Evolutionary conservation across 1,140 invertebrate species (phyloP), one percentile per base, ranked within the genome.

Genomic region (Pristionchus pacificus): DNA sequence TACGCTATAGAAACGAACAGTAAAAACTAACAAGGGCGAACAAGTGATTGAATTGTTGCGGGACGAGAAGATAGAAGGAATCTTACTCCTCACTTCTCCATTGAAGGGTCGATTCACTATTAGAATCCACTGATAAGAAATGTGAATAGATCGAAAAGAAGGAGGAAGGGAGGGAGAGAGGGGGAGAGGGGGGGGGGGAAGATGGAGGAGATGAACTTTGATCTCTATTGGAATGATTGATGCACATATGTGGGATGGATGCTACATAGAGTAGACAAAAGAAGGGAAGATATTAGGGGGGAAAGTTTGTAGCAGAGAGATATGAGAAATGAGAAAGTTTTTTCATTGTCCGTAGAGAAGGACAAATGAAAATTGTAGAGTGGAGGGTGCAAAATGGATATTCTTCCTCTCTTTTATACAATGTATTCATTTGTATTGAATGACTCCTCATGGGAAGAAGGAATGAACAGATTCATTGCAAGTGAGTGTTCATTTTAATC

Each of bases 271-370:
- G 59, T 58, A 38, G 57, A 58, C 49, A 66, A 29, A 30, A 57
- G 59, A 66, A n/a, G 57, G 65, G 31, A 38, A 66, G 28, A 58
- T 57, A 31, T 57, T 63, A 32, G 38, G 55, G 64, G 19, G 32
- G 28, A 10, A 28, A 32, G 29, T 32, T 65, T 32, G 32, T 65
- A 65, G 38, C 63, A 65, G 63, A 65, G 32, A 65, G 49, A 58
- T 57, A 66, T 38, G 65, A 66, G 38, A 29, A 57, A 32, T 64
- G 25, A n/a, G n/a, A n/a, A n/a, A n/a, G n/a, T n/a, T n/a, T n/a
- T n/a, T n/a, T n/a, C n/a, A n/a, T n/a, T n/a, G n/a, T n/a, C n/a
- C n/a, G n/a, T n/a, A n/a, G n/a, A n/a, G n/a, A n/a, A n/a, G 3
- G 15, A 30, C 1, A 29, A 60, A 60, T 19, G 59, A 57, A 57